A percentile compares a stretch with the other conserved stretches of the same genome.
Evolutionary conservation across 2,888 invertebrate genomes (phyloP).

Genomic region (Acanthosepion pharaonis): DNA sequence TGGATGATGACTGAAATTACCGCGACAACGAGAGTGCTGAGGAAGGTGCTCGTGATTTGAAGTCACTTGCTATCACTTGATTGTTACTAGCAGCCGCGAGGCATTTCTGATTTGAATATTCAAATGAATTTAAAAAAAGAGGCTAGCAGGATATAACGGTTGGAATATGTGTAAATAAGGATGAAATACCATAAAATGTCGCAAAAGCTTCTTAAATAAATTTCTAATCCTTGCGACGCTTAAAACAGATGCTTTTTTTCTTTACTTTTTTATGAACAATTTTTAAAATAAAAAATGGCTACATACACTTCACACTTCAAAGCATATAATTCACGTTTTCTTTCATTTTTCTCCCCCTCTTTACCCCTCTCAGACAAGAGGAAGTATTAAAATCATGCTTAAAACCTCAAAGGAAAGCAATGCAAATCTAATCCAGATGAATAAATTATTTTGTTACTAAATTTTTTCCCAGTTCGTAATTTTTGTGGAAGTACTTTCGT

Average conservation of each 20-base stretch:
- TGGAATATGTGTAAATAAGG: too few species aligned
- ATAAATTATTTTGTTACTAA: neutral
- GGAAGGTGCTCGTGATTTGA: too few species aligned
- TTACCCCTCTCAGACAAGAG: neutral
- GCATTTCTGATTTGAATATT: too few species aligned
- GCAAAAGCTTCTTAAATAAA: too few species aligned
- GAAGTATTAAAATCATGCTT: neutral
- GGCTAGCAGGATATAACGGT: too few species aligned
- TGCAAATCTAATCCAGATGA: neutral
- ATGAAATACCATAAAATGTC: too few species aligned
- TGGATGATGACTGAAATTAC: too few species aligned
- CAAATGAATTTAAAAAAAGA: too few species aligned
- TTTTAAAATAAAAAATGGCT: neutral
- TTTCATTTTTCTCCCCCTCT: neutral
- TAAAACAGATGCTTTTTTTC: neutral
- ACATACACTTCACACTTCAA: neutral
- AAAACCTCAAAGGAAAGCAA: neutral
- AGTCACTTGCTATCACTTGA: too few species aligned
- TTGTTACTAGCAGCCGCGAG: too few species aligned
- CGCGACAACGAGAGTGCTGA: too few species aligned
- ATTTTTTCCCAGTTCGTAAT: neutral
- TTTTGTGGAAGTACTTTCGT: neutral
- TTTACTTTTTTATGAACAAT: neutral
- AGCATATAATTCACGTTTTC: neutral
- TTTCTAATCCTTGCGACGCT: too few species aligned